Percentiles rank a stretch among this genome's conserved stretches.
Evolutionary conservation across 2,113 vertebrate species (phyloP).

Genomic region (Bagarius yarrelli): DNA sequence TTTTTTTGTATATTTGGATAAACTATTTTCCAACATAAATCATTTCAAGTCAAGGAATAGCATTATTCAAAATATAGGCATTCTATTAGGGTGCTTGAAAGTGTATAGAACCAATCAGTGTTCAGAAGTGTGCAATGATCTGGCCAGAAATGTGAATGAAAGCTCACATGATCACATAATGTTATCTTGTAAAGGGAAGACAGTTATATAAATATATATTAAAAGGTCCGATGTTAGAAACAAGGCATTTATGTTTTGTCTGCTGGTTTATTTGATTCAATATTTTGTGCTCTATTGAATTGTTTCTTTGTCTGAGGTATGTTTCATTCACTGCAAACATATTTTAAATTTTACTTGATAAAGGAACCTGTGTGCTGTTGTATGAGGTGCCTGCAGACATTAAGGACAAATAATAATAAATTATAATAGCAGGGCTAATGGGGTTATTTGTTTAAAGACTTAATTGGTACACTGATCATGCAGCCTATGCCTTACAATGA

Average conservation of each 20-base stretch:
- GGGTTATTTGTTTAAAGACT: not conserved
- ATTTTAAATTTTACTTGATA: conserved; percentile 52
- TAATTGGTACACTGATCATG: not conserved
- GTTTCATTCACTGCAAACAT: conserved; percentile 58
- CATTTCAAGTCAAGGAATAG: not conserved
- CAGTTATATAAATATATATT: conserved; percentile 3
- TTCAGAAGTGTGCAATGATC: not conserved
- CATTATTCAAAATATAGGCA: not conserved
- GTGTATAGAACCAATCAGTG: not conserved
- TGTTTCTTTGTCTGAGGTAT: conserved; percentile 15
- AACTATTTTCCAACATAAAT: not conserved
- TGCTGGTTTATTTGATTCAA: conserved; percentile 14
- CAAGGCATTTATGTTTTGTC: not conserved
- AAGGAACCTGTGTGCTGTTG: not conserved
- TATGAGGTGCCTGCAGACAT: not conserved
- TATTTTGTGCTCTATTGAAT: conserved; percentile 26
- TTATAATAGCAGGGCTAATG: not conserved
- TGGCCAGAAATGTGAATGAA: not conserved
- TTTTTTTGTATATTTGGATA: no score
- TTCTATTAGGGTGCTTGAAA: not conserved
- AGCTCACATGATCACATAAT: not conserved
- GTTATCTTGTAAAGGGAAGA: not conserved
- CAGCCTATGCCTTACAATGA: not conserved
- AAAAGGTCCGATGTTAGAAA: not conserved
- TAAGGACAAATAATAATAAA: conserved; percentile 8